These are phyloP conservation scores for Bimastos eiseni DNA, from an alignment of 2,888 invertebrate genomes.

Conservation along the genomic window DNA sequence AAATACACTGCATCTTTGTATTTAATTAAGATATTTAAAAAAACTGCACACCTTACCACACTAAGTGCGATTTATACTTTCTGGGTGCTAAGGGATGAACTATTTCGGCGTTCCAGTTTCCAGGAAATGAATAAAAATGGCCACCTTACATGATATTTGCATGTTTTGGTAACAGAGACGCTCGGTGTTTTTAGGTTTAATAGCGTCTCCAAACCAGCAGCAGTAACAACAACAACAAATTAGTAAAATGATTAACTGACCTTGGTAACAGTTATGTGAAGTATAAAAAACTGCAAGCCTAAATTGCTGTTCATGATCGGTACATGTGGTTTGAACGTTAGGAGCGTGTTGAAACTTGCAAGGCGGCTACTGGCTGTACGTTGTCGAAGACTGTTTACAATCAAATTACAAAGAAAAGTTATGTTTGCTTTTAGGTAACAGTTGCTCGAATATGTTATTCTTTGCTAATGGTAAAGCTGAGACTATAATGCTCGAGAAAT, in stretches of 20 bases:
- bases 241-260: background rate
- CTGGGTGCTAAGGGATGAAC: background rate
- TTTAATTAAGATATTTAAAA: too few species aligned
- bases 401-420: background rate
- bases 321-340: background rate
- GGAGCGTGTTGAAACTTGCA: slow-evolving; percentile 13
- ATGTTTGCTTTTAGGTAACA: background rate
- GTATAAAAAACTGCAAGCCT: background rate
- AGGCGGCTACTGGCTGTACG: background rate
- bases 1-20: too few species aligned
- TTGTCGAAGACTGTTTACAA: background rate
- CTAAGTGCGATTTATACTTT: background rate
- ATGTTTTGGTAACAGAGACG: background rate
- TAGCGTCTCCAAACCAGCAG: background rate
- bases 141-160: background rate
- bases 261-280: background rate
- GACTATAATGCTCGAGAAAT: background rate
- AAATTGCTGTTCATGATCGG: background rate
- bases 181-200: background rate
- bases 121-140: background rate
- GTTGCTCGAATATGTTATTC: background rate
- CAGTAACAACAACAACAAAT: background rate
- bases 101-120: background rate
- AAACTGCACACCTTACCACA: background rate
- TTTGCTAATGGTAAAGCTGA: background rate